Conservation (phyloP, 1,140 invertebrate species). For the Drosophila tropicalis region DNA sequence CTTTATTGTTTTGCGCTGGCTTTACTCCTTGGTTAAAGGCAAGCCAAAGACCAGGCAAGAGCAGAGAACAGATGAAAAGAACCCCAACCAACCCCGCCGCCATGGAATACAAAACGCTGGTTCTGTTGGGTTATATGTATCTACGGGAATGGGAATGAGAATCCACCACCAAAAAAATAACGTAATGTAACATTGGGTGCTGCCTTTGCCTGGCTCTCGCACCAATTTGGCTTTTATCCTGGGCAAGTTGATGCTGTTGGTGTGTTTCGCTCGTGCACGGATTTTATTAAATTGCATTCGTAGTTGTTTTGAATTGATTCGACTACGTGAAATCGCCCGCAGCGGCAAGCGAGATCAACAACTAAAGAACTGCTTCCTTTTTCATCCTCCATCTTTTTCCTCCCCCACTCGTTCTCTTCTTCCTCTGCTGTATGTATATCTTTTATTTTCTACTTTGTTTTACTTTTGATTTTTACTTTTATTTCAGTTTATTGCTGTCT, state of each 20-base stretch:
- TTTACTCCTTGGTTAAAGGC: slow-evolving; percentile 58
- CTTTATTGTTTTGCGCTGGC: slow-evolving; percentile 81
- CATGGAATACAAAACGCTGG: too few relatives aligned
- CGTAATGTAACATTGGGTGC: background rate
- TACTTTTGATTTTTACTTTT: slow-evolving; percentile 75
- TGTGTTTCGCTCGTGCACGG: slow-evolving; percentile 70
- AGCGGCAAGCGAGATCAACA: slow-evolving; percentile 39
- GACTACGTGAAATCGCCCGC: slow-evolving; percentile 71
- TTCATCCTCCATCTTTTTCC: background rate
- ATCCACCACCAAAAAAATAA: slow-evolving; percentile 33
- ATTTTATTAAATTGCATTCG: slow-evolving; percentile 83
- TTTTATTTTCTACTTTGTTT: slow-evolving; percentile 61
- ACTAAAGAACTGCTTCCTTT: slow-evolving; percentile 8
- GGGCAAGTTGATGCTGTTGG: slow-evolving; percentile 35
- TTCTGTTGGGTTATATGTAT: slow-evolving; percentile 10
- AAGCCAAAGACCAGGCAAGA: background rate
- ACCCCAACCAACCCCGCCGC: slow-evolving; percentile 15
- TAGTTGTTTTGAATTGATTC: slow-evolving; percentile 82
- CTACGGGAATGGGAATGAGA: slow-evolving; percentile 10
- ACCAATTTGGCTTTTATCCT: slow-evolving; percentile 42
- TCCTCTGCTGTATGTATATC: background rate
- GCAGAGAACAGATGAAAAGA: slow-evolving; percentile 14
- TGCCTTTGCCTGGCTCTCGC: background rate
- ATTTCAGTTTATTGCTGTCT: slow-evolving; percentile 69
- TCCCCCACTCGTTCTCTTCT: background rate